A percentile compares a stretch with the other conserved stretches of the same genome.
These are phyloP conservation scores for Myoxocephalus aenaeus DNA, from an alignment of 2,797 vertebrate species.

Conservation along the genomic window DNA sequence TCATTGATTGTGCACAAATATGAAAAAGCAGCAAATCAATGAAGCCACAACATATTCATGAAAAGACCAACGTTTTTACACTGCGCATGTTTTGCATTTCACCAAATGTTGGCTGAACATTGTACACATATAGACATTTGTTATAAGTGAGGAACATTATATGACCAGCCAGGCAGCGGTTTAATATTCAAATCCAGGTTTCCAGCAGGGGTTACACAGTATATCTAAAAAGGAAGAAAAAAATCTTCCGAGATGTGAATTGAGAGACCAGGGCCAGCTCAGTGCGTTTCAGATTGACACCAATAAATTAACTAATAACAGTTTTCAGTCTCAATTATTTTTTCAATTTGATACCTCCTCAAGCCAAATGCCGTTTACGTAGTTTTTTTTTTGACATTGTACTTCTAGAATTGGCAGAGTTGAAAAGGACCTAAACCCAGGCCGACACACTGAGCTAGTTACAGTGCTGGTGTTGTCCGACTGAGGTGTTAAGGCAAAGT, in stretches of 20 bases:
- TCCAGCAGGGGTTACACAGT: conserved; percentile 9
- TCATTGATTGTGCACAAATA: neutral
- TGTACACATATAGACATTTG: conserved; percentile 28
- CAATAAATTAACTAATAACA: conserved; percentile 6
- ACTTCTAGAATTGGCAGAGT: conserved; percentile 2
- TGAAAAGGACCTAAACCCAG: conserved; percentile 16
- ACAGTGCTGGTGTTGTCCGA: conserved; percentile 17
- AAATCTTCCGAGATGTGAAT: neutral
- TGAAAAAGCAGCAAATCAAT: conserved; percentile 5
- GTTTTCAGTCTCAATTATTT: conserved; percentile 1
- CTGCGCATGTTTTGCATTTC: neutral
- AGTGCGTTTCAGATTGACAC: conserved; percentile 2
- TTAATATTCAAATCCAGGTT: conserved; percentile 40
- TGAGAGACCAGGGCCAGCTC: neutral
- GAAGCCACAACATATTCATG: neutral
- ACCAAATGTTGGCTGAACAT: neutral
- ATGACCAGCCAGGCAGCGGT: conserved; percentile 14
- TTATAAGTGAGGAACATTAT: neutral
- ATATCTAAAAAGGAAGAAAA: neutral
- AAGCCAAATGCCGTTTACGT: neutral
- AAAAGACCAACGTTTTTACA: neutral
- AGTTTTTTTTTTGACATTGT: conserved; percentile 8
- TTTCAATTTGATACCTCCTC: neutral
- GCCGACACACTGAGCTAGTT: conserved; percentile 11
- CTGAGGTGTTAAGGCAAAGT: conserved; percentile 31